Base-by-base conservation (phyloP, 2,113 vertebrate genomes). In the Thalassoma bifasciatum region DNA sequence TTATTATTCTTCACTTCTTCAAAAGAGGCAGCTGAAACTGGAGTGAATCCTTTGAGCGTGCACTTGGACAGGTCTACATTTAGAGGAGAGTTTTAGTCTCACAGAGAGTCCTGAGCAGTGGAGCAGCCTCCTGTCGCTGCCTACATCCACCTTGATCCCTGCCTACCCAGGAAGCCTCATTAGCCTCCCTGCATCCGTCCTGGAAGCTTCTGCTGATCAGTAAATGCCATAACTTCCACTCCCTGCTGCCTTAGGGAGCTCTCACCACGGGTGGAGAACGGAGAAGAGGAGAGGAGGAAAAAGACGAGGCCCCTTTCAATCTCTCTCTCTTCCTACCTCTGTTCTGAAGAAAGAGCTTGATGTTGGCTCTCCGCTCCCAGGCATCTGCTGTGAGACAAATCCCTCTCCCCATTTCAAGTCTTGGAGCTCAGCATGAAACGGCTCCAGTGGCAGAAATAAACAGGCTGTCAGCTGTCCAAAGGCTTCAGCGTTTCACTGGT, bases 171-270 rank as follows among this genome's bases (percentile, higher is more conserved):
- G 84, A 81, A 65, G 75, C 86, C 81, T 89, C 82, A 86, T 89
- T 89, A 91, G 83, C 86, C 62, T 68, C 72, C 42, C 69, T 17
- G 74, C 77, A 81, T 74, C 74, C 82, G 63, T 68, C 74, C 86
- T 73, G 83, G 66, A 83, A 73, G 83, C 60, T 23, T 70, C 81
- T 62, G 69, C 88, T 76, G 83, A 82, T 91, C 66, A 37, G 86
- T 87, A 91, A 91, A 92, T 89, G 84, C 85, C 88, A 87, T 70
- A 65, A 83, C 76, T 79, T 69, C 79, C 62, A 22, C 73, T 64
- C 71, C 84, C 77, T 10, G 66, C 88, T 77, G 89, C 59, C 61
- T 65, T 53, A 40, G 53, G 44, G 67, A 75, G 80, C 66, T 60
- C 74, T 60, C 77, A 14, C 60, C 51, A 40, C 16, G 47, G 70